A percentile compares a stretch with the other conserved stretches of the same genome.
Evolutionary conservation across 2,888 invertebrate species (phyloP).

Genomic region (Sphaerophoria rueppellii): DNA sequence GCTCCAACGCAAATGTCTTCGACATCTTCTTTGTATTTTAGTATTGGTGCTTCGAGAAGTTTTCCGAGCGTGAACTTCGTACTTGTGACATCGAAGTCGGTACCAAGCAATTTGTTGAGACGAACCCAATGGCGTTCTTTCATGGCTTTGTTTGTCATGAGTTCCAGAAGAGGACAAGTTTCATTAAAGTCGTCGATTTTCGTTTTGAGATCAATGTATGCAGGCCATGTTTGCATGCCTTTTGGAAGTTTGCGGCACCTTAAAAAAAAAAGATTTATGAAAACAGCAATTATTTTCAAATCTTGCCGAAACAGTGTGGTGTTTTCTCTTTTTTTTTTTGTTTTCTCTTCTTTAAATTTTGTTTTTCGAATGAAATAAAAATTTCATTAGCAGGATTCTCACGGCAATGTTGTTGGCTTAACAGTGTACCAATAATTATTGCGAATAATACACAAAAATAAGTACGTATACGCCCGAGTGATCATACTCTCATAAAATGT

Average conservation of each 20-base stretch:
- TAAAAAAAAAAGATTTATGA: background rate
- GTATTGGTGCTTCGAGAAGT: slow-evolving; percentile 92
- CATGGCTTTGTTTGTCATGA: slow-evolving; percentile 95
- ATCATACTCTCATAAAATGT: background rate
- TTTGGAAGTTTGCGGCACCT: slow-evolving; percentile 92
- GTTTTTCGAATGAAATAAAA: no score
- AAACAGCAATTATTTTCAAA: no score
- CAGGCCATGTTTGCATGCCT: slow-evolving; percentile 94
- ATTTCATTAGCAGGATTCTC: no score
- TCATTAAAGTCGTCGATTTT: slow-evolving; percentile 96
- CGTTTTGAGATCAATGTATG: slow-evolving; percentile 91
- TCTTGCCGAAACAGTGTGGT: no score
- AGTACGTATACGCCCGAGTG: slow-evolving; percentile 2
- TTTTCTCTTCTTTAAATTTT: no score
- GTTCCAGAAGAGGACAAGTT: slow-evolving; percentile 91
- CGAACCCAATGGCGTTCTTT: slow-evolving; percentile 90
- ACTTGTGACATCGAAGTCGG: slow-evolving; percentile 90
- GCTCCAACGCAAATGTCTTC: slow-evolving; percentile 96
- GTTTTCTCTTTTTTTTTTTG: no score
- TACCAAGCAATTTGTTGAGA: slow-evolving; percentile 84
- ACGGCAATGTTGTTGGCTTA: no score
- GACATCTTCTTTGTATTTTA: slow-evolving; percentile 92
- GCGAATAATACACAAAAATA: background rate
- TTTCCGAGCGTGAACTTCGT: slow-evolving; percentile 90
- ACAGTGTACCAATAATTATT: no score